Conservation (phyloP, 2,888 invertebrate species). For the Unio pictorum region DNA sequence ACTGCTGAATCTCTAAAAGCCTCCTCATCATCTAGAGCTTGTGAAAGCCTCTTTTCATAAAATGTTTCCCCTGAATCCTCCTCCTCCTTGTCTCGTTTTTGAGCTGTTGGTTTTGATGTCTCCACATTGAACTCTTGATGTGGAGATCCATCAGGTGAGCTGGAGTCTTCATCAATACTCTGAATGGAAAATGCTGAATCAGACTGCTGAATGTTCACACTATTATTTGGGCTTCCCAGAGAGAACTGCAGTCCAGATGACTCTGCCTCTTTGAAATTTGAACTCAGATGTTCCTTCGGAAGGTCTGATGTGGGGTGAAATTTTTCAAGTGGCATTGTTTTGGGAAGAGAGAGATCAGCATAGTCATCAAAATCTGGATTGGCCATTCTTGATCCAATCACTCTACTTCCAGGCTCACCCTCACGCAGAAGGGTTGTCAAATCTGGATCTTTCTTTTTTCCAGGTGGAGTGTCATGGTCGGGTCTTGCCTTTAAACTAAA, state of each 20-base stretch:
- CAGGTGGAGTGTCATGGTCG: conserved; percentile 1
- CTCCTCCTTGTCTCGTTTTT: conserved; percentile 6
- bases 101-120: background rate
- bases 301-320: conserved; percentile 17
- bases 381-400: conserved; percentile 56
- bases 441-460: conserved; percentile 25
- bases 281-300: background rate
- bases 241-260: conserved; percentile 6
- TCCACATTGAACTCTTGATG: conserved; percentile 10
- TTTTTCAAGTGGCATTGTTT: conserved; percentile 7
- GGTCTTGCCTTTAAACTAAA: conserved; percentile 23
- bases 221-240: conserved; percentile 23
- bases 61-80: conserved; percentile 42
- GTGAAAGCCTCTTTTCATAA: conserved; percentile 71
- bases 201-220: conserved; percentile 44
- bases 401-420: conserved; percentile 49
- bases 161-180: conserved; percentile 39
- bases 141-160: conserved; percentile 33
- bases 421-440: conserved; percentile 46
- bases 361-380: conserved; percentile 39
- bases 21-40: conserved; percentile 75
- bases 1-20: conserved; percentile 87
- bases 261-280: conserved; percentile 7
- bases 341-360: conserved; percentile 32
- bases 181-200: conserved; percentile 59